These are phyloP conservation scores for Anabas testudineus DNA, from an alignment of 2,797 vertebrate species.

Conservation along the genomic window DNA sequence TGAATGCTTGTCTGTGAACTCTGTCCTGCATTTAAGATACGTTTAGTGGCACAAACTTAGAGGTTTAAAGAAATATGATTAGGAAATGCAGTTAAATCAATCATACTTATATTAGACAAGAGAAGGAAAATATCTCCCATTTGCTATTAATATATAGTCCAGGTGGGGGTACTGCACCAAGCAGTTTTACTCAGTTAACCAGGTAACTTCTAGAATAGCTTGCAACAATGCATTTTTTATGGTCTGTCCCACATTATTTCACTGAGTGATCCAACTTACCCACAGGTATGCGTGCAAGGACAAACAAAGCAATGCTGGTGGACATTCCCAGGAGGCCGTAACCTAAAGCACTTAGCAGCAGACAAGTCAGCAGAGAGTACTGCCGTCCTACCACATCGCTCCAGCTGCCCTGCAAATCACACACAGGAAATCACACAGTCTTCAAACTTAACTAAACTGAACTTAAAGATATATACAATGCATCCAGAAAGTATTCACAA, in stretches of 20 bases:
- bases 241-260: too few relatives aligned
- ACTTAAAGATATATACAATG: too few relatives aligned
- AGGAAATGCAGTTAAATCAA: neutral
- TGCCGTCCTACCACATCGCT: conserved; percentile 93
- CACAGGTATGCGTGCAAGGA: conserved; percentile 91
- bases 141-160: too few relatives aligned
- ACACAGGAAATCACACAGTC: conserved; percentile 16
- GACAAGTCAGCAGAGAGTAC: conserved; percentile 90
- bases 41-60: neutral
- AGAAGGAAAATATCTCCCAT: too few relatives aligned
- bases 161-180: too few relatives aligned
- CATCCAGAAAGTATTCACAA: too few relatives aligned
- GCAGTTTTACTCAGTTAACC: too few relatives aligned
- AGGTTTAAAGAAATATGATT: neutral
- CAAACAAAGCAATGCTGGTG: conserved; percentile 89
- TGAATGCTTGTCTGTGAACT: neutral
- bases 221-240: too few relatives aligned
- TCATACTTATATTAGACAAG: neutral
- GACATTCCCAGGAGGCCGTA: conserved; percentile 92
- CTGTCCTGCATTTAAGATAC: neutral
- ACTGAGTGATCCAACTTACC: conserved; percentile 83
- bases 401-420: conserved; percentile 92
- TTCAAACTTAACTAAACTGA: too few relatives aligned
- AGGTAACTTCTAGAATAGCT: too few relatives aligned
- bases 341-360: conserved; percentile 91